Evolutionary conservation across 2,797 vertebrate genomes (phyloP).

Genomic region (Liasis olivaceus): DNA sequence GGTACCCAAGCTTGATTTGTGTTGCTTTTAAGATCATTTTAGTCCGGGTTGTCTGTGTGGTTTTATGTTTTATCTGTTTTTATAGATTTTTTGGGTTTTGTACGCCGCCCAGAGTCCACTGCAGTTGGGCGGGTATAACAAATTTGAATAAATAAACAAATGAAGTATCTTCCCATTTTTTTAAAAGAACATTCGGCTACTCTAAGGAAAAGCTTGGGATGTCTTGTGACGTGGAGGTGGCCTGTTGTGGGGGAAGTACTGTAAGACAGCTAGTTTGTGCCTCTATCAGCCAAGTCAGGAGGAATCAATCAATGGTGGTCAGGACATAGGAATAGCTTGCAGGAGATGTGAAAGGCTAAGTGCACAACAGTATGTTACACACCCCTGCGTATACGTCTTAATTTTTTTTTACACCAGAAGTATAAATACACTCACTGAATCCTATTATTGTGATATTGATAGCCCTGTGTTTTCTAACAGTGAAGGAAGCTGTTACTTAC

Average conservation of each 20-base stretch:
- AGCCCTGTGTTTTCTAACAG: too few relatives aligned
- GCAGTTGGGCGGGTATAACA: background rate
- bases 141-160: background rate
- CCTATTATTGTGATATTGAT: too few relatives aligned
- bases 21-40: background rate
- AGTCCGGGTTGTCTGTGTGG: background rate
- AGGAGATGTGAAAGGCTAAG: background rate
- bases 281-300: background rate
- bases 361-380: too few relatives aligned
- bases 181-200: background rate
- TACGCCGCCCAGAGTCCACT: background rate
- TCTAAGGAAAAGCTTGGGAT: background rate
- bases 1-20: conserved; percentile 31
- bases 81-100: background rate
- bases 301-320: background rate
- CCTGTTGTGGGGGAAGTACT: background rate
- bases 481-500: too few relatives aligned
- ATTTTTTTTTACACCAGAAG: too few relatives aligned
- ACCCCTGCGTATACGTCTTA: too few relatives aligned
- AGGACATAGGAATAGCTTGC: background rate
- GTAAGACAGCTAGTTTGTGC: background rate
- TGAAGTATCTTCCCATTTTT: conserved; percentile 16
- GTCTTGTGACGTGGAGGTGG: background rate
- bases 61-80: background rate
- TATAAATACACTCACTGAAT: too few relatives aligned